These are phyloP conservation scores for Valencia hispanica DNA, from an alignment of 2,797 vertebrate species.

Conservation along the genomic window DNA sequence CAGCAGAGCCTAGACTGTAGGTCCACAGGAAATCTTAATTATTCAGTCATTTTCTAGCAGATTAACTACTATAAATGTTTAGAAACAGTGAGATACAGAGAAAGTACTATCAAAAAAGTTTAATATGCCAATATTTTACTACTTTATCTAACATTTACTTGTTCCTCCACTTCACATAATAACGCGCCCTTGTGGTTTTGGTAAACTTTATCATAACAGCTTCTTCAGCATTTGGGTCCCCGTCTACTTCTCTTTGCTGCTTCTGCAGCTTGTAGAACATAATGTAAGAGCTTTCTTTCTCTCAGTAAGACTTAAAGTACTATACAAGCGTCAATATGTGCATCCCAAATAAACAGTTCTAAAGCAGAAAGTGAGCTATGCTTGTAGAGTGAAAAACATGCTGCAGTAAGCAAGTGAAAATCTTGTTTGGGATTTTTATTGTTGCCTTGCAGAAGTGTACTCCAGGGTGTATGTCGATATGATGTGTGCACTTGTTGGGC, in stretches of 20 bases:
- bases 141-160: constrained; percentile 9
- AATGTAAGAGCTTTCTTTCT: not conserved
- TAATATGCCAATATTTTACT: not conserved
- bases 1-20: not conserved
- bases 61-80: not conserved
- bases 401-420: not conserved
- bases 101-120: not conserved
- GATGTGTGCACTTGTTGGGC: not conserved
- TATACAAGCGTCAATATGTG: constrained; percentile 8
- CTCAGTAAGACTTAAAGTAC: constrained; percentile 4
- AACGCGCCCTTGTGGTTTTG: constrained; percentile 3
- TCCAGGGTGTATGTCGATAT: not conserved
- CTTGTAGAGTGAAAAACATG: not conserved
- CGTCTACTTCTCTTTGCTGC: not conserved
- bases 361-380: not conserved
- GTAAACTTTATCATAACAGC: not conserved
- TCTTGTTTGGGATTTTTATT: not conserved
- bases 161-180: constrained; percentile 10
- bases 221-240: not conserved
- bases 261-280: not conserved
- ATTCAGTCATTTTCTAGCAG: not conserved
- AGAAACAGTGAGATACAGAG: not conserved
- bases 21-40: not conserved
- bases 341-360: not conserved
- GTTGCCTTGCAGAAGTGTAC: not conserved